phyloP scores from a whole-genome alignment of 2,888 invertebrate genomes.

The Diaprepes abbreviatus region DNA sequence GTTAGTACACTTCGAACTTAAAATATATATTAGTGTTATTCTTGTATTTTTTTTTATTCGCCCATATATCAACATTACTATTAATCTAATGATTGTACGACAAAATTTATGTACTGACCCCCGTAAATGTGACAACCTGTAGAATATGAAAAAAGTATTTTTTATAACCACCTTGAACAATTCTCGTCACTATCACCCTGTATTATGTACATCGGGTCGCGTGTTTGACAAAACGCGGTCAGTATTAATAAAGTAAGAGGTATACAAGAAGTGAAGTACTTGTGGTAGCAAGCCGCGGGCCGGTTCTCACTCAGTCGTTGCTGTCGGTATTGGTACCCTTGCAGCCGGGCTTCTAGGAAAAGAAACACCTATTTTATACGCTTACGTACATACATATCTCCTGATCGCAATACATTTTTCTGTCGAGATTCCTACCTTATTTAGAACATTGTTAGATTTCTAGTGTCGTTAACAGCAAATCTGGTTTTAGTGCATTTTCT shows the following conservation, averaged over 20 bases:
- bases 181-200: constrained; percentile 9
- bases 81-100: too few species aligned
- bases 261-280: constrained; percentile 35
- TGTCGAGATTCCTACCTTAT: neutral
- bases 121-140: too few species aligned
- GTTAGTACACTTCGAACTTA: too few species aligned
- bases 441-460: neutral
- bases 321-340: constrained; percentile 5
- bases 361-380: constrained; percentile 4
- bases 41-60: too few species aligned
- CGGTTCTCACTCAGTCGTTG: constrained; percentile 28
- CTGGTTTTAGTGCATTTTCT: neutral
- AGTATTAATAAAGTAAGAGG: constrained; percentile 36
- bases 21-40: too few species aligned
- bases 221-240: constrained; percentile 35
- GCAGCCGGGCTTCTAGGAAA: constrained; percentile 11
- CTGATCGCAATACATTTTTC: constrained; percentile 5
- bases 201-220: neutral
- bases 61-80: too few species aligned
- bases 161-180: too few species aligned
- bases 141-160: too few species aligned
- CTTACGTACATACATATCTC: neutral
- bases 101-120: too few species aligned
- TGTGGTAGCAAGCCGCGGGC: constrained; percentile 17
- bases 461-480: neutral